Conservation (phyloP, 2,888 invertebrate species). For the Trichopoda pennipes region DNA sequence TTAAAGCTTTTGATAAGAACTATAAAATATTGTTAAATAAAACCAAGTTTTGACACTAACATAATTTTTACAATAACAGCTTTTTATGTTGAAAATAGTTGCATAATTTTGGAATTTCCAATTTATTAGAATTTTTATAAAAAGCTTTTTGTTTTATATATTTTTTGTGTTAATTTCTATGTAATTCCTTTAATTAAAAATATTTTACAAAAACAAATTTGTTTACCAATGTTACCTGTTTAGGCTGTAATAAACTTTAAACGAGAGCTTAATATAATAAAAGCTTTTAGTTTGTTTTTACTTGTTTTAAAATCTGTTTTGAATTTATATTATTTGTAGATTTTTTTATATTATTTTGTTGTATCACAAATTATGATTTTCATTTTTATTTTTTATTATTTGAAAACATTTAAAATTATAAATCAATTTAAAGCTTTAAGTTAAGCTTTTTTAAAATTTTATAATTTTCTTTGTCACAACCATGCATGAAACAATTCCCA, state of each 20-base stretch:
- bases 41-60: too few relatives aligned
- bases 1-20: too few relatives aligned
- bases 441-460: neutral
- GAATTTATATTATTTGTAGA: conserved; percentile 23
- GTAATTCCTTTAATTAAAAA: neutral
- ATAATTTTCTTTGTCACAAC: conserved; percentile 15
- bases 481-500: conserved; percentile 55
- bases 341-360: conserved; percentile 8
- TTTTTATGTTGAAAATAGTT: too few relatives aligned
- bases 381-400: neutral
- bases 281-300: conserved; percentile 14
- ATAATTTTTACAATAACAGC: too few relatives aligned
- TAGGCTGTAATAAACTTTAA: neutral
- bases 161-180: too few relatives aligned
- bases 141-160: too few relatives aligned
- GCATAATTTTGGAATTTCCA: too few relatives aligned
- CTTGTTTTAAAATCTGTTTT: neutral
- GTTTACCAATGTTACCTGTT: neutral
- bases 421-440: neutral
- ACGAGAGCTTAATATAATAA: neutral
- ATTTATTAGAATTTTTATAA: too few relatives aligned
- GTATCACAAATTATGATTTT: neutral
- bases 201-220: too few relatives aligned
- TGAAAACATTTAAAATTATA: conserved; percentile 7
- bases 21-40: too few relatives aligned